Conservation (phyloP, 2,797 vertebrate species). For the Sardinella longiceps region DNA sequence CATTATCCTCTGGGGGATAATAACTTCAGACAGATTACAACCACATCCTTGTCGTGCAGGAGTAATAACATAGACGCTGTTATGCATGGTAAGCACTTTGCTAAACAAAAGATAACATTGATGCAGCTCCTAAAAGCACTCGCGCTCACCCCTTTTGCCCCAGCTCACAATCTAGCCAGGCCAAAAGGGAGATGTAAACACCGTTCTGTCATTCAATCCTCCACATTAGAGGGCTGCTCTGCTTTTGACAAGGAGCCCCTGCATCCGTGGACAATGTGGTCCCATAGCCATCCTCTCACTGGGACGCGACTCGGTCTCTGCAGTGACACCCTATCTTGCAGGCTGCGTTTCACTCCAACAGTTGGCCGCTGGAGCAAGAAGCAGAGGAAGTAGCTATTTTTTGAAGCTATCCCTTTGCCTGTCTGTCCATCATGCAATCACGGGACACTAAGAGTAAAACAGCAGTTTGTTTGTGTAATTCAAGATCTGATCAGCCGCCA, state of each 20-base stretch:
- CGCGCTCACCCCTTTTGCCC: conserved; percentile 54
- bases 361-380: conserved; percentile 66
- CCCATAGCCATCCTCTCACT: conserved; percentile 66
- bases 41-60: conserved; percentile 42
- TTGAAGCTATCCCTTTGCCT: not conserved
- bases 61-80: conserved; percentile 51
- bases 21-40: conserved; percentile 52
- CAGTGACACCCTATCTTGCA: conserved; percentile 70
- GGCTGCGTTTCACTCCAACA: conserved; percentile 73
- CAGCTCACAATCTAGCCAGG: conserved; percentile 56
- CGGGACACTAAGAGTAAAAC: not conserved
- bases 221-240: conserved; percentile 69
- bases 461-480: not conserved
- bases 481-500: not conserved
- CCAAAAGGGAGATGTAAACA: conserved; percentile 75
- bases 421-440: not conserved
- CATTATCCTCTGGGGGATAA: conserved; percentile 56
- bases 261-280: conserved; percentile 64
- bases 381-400: not conserved
- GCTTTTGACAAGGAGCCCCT: conserved; percentile 71
- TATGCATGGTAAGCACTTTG: conserved; percentile 52
- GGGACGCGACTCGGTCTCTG: conserved; percentile 66
- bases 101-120: conserved; percentile 54
- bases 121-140: conserved; percentile 56
- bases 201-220: conserved; percentile 73